Conservation (phyloP, 2,888 invertebrate genomes). For the Chirona hameri region DNA sequence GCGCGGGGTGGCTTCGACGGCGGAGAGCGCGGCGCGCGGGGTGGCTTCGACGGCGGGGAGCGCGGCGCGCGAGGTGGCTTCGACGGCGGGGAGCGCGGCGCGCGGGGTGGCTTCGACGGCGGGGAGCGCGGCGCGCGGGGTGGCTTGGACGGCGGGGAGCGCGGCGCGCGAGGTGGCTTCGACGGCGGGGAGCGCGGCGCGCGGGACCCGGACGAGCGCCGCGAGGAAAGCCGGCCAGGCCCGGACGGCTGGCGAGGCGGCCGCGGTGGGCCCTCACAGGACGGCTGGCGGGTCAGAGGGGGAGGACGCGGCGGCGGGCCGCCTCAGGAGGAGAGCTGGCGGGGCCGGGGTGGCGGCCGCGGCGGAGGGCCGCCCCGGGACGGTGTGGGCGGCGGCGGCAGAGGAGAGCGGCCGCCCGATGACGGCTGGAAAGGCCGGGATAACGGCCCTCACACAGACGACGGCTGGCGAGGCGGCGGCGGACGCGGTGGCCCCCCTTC, state of each 20-base stretch:
- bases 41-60: too few species aligned
- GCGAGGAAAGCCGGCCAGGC: too few species aligned
- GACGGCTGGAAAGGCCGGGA: neutral
- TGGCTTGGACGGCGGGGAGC: neutral
- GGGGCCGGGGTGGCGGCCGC: conserved; percentile 22
- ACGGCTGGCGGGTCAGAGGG: conserved; percentile 31
- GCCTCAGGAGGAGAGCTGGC: conserved; percentile 28
- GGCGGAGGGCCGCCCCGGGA: neutral
- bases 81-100: neutral
- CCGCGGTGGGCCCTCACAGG: conserved; percentile 31
- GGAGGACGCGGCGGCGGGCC: neutral
- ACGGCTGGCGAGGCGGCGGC: conserved; percentile 32
- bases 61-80: neutral
- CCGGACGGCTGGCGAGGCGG: conserved; percentile 11
- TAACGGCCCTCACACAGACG: neutral
- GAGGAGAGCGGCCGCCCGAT: neutral
- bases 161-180: conserved; percentile 22
- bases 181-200: neutral
- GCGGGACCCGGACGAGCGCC: too few species aligned
- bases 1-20: too few species aligned
- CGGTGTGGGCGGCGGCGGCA: neutral
- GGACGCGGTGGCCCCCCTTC: neutral
- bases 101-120: conserved; percentile 7
- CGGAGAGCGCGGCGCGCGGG: too few species aligned
- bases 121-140: conserved; percentile 4